These are phyloP conservation scores for Hemiprocne comata DNA, from an alignment of 2,113 vertebrate species.

Conservation along the genomic window DNA sequence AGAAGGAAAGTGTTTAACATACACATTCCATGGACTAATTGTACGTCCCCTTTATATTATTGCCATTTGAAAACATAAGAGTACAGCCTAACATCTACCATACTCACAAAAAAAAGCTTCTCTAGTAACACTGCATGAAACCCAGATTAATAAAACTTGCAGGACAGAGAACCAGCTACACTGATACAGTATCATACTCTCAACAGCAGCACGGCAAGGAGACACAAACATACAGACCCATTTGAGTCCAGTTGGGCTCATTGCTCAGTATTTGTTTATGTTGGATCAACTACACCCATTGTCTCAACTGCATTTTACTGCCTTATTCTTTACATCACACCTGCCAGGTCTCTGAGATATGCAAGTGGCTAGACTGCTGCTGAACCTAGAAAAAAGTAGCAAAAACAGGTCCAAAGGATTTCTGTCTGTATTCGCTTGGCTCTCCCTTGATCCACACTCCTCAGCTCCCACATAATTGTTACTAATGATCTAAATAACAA, in stretches of 20 bases:
- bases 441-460: not conserved
- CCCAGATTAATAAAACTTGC: not conserved
- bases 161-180: accelerated
- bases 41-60: not conserved
- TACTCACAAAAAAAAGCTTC: not conserved
- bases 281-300: not conserved
- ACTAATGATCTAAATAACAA: not conserved
- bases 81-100: not conserved
- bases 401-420: not conserved
- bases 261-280: not conserved
- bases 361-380: not conserved
- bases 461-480: not conserved
- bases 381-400: not conserved
- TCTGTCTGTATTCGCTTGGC: not conserved
- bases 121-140: not conserved
- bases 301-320: not conserved
- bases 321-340: not conserved
- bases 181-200: not conserved
- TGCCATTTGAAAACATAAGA: not conserved
- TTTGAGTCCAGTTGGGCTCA: too few species aligned
- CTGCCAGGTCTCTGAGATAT: not conserved
- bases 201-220: not conserved
- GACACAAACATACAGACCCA: accelerated
- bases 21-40: not conserved
- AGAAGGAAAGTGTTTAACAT: not conserved